phyloP scores from a whole-genome alignment of 1,140 invertebrate species.

The Macrobrachium rosenbergii region DNA sequence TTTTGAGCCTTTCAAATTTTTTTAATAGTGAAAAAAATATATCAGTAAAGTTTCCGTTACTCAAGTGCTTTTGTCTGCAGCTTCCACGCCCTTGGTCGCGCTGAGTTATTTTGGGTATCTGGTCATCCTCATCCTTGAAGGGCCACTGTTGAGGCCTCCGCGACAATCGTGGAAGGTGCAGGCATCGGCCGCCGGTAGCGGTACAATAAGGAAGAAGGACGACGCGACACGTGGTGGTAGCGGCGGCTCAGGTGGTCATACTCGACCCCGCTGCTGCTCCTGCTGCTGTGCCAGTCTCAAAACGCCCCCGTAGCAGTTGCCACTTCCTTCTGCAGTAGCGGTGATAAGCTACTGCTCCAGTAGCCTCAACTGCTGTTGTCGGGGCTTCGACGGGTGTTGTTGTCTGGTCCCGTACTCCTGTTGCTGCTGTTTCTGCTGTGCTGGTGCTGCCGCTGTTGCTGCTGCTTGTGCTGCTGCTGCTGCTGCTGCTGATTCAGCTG shows the following conservation, averaged over 20 bases:
- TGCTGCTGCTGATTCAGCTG: slow-evolving; percentile 28
- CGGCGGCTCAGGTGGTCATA: background rate
- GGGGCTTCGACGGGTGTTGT: background rate
- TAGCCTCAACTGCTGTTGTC: background rate
- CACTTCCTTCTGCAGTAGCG: background rate
- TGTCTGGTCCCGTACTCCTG: background rate
- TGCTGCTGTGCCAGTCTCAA: background rate
- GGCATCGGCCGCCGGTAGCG: slow-evolving; percentile 40
- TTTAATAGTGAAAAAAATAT: slow-evolving; percentile 14
- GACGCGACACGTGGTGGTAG: slow-evolving; percentile 35
- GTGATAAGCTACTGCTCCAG: background rate
- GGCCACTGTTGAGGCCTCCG: slow-evolving; percentile 30
- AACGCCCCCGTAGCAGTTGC: no score
- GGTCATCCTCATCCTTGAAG: background rate
- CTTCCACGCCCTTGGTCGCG: slow-evolving; percentile 36
- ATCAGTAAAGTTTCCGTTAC: slow-evolving; percentile 28
- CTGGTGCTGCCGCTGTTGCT: background rate
- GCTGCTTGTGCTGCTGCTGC: slow-evolving; percentile 4
- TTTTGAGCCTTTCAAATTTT: background rate
- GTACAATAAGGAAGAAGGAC: background rate
- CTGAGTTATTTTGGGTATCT: slow-evolving; percentile 11
- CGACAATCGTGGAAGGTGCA: slow-evolving; percentile 43
- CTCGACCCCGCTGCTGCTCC: background rate
- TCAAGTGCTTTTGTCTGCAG: slow-evolving; percentile 41
- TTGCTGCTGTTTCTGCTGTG: background rate